A percentile compares a stretch with the other conserved stretches of the same genome.
phyloP scores from a whole-genome alignment of 1,140 invertebrate species.

The Archivesica marissinica region DNA sequence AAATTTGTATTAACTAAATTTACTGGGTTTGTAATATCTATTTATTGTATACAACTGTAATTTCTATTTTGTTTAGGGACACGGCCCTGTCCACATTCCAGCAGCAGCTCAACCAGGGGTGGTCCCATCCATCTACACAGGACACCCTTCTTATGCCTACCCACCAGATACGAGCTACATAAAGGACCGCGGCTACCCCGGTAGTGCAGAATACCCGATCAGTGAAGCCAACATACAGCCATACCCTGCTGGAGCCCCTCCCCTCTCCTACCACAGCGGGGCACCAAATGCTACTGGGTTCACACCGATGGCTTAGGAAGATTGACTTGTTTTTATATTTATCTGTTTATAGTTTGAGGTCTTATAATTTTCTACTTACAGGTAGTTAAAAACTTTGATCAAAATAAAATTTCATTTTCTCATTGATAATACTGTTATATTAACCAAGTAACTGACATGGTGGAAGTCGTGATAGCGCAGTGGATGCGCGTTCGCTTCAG shows the following conservation, averaged over 20 bases:
- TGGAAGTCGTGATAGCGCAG: no score
- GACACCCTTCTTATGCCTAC: conserved; percentile 83
- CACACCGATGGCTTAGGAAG: conserved; percentile 37
- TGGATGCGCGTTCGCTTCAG: no score
- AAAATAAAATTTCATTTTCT: not conserved
- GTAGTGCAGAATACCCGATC: conserved; percentile 67
- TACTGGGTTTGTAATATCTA: no score
- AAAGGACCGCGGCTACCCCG: conserved; percentile 80
- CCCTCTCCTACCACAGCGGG: conserved; percentile 76
- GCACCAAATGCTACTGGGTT: conserved; percentile 80
- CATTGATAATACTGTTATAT: not conserved
- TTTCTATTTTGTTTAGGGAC: conserved; percentile 77
- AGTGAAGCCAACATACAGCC: conserved; percentile 51
- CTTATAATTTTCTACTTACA: no score
- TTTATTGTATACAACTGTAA: no score
- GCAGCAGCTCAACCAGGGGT: conserved; percentile 76
- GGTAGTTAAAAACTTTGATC: not conserved
- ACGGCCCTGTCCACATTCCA: conserved; percentile 78
- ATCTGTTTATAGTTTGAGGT: no score
- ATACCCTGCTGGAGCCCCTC: conserved; percentile 80
- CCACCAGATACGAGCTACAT: conserved; percentile 78
- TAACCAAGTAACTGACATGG: no score
- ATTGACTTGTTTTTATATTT: not conserved
- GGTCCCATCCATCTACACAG: conserved; percentile 81
- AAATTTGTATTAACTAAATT: no score